Evolutionary conservation across 2,888 invertebrate genomes (phyloP).

Genomic region (Melanchra persicariae): DNA sequence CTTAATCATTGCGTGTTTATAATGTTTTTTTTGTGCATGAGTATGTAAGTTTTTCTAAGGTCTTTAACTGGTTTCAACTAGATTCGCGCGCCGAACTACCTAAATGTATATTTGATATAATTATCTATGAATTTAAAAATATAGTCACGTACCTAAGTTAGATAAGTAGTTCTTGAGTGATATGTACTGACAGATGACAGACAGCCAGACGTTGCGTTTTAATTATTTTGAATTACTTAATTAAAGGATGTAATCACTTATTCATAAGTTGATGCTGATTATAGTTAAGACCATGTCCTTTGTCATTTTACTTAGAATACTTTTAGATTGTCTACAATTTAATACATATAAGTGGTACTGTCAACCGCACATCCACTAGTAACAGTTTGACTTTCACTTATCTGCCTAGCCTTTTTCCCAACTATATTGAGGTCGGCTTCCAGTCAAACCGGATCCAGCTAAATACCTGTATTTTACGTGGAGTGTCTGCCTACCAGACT

Average conservation of each 20-base stretch:
- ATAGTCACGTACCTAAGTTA: constrained; percentile 37
- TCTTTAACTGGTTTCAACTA: constrained; percentile 6
- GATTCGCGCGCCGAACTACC: constrained; percentile 9
- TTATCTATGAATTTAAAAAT: constrained; percentile 24
- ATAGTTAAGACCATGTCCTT: background rate
- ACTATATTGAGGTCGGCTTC: no score
- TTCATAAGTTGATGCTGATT: constrained; percentile 12
- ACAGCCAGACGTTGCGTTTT: constrained; percentile 16
- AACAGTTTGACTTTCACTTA: no score
- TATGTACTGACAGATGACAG: constrained; percentile 26
- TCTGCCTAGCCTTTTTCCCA: no score
- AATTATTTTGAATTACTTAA: background rate
- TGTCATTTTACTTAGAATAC: constrained; percentile 11
- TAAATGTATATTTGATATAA: constrained; percentile 2
- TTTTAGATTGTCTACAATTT: background rate
- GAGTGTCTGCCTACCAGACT: no score
- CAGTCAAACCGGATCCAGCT: no score
- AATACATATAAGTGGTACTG: background rate
- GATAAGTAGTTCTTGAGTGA: constrained; percentile 22
- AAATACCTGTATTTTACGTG: no score
- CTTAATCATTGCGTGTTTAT: background rate
- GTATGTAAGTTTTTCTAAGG: background rate
- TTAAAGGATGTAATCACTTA: constrained; percentile 6
- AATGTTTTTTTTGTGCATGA: background rate
- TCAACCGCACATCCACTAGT: background rate